Evolutionary conservation across 2,113 vertebrate genomes (phyloP).

Genomic region (Sus scrofa): T2T-Sscrofa CM000824.6:191659501-191660000

Average conservation of each 20-base stretch:
- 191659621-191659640: background rate
- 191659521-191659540: background rate
- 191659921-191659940: background rate
- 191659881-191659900: background rate
- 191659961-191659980: background rate
- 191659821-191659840: background rate
- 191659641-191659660: background rate
- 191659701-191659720: background rate
- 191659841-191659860: background rate
- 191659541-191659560: background rate
- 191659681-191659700: background rate
- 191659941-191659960: background rate
- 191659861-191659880: slow-evolving; percentile 2
- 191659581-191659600: background rate
- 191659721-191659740: background rate
- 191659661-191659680: background rate
- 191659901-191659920: background rate
- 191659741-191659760: background rate
- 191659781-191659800: background rate
- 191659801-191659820: background rate
- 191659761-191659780: background rate
- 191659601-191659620: background rate
- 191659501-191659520: background rate
- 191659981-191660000: background rate
- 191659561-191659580: slow-evolving; percentile 8